Conservation (phyloP, 2,797 vertebrate species). For the Mus spretus region DNA sequence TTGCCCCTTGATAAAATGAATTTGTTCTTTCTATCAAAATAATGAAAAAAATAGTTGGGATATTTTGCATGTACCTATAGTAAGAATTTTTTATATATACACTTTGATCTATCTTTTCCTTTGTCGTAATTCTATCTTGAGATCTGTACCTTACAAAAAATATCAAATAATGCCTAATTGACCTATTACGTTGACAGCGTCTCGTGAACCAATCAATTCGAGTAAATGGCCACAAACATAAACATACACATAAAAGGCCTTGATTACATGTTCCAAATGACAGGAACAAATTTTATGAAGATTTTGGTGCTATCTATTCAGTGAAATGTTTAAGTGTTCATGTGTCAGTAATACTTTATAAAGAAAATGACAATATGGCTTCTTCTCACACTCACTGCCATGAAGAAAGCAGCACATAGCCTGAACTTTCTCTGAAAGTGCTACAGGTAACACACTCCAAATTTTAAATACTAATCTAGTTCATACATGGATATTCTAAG, state of each 20-base stretch:
- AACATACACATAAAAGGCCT: background rate
- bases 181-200: background rate
- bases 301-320: background rate
- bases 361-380: constrained; percentile 5
- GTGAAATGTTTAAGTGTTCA: background rate
- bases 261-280: background rate
- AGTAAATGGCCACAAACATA: background rate
- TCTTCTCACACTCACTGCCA: background rate
- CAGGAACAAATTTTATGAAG: background rate
- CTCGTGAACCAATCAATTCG: background rate
- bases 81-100: constrained; percentile 33
- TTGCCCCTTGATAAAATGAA: background rate
- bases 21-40: constrained; percentile 29
- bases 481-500: too few relatives aligned
- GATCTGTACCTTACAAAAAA: background rate
- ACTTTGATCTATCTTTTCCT: background rate
- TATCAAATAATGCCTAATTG: background rate
- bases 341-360: background rate
- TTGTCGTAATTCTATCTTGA: constrained; percentile 43
- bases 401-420: background rate
- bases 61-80: background rate
- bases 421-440: background rate
- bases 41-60: background rate
- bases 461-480: background rate
- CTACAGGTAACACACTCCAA: background rate